These are phyloP conservation scores for Calonectris borealis DNA, from an alignment of 2,113 vertebrate species.

Conservation along the genomic window DNA sequence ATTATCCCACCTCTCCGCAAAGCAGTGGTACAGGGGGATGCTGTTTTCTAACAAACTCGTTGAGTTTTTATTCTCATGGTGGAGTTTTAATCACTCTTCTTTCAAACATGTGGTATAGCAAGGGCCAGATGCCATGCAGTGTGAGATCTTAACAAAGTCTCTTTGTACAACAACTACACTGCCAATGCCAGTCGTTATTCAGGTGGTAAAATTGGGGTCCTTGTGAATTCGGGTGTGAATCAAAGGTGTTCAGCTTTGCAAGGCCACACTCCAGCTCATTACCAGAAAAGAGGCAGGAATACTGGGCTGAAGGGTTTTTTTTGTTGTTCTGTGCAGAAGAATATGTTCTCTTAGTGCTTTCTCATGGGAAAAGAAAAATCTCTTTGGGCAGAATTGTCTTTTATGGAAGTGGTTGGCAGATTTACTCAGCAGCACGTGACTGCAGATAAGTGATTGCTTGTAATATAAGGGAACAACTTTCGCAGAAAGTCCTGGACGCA, in stretches of 20 bases:
- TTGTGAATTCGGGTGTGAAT: background rate
- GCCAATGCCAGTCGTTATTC: background rate
- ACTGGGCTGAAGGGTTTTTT: background rate
- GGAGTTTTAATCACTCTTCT: background rate
- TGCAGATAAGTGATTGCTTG: background rate
- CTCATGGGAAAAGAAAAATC: conserved; percentile 10
- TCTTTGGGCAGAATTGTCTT: background rate
- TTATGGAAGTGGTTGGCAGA: background rate
- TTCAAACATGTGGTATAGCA: background rate
- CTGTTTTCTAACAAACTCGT: background rate
- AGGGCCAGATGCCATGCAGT: background rate
- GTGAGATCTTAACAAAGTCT: background rate
- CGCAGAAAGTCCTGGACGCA: background rate
- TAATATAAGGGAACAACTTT: background rate
- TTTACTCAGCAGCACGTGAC: background rate
- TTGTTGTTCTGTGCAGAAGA: background rate
- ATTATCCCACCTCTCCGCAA: background rate
- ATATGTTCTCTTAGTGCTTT: background rate
- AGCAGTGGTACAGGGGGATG: background rate
- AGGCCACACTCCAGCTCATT: background rate
- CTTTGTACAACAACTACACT: background rate
- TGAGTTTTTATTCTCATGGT: background rate
- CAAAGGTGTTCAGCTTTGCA: background rate
- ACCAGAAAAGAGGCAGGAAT: background rate
- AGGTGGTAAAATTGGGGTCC: background rate